Conservation (phyloP, 2,888 invertebrate genomes). For the Lithosia quadra region DNA sequence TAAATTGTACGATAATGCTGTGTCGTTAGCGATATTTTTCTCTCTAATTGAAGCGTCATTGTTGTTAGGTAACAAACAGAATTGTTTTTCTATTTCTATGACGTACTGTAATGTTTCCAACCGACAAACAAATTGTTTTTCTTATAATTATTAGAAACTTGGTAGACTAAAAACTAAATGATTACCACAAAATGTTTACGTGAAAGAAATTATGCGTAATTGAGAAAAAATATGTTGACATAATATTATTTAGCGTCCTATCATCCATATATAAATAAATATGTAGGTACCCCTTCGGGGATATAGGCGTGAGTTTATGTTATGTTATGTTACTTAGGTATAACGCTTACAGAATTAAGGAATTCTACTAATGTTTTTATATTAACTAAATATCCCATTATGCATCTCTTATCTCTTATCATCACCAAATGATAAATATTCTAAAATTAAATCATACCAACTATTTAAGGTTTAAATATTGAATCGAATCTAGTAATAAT, state of each 20-base stretch:
- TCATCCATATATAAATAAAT: no score
- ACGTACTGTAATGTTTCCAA: background rate
- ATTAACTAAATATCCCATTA: background rate
- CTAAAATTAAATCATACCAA: background rate
- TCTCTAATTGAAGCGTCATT: constrained; percentile 1
- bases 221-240: no score
- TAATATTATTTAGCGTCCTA: background rate
- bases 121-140: background rate
- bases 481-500: background rate
- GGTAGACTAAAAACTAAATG: background rate
- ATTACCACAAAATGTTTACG: background rate
- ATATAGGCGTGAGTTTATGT: no score
- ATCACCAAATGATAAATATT: no score
- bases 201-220: background rate
- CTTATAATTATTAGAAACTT: background rate
- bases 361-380: background rate
- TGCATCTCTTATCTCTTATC: no score
- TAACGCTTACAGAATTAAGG: background rate
- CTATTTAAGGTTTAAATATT: background rate
- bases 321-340: no score
- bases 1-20: constrained; percentile 13
- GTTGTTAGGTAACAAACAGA: background rate
- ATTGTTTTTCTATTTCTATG: background rate
- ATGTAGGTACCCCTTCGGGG: no score
- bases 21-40: background rate